Conservation (phyloP, 2,888 invertebrate genomes). For the Matsumyia berberina region DNA sequence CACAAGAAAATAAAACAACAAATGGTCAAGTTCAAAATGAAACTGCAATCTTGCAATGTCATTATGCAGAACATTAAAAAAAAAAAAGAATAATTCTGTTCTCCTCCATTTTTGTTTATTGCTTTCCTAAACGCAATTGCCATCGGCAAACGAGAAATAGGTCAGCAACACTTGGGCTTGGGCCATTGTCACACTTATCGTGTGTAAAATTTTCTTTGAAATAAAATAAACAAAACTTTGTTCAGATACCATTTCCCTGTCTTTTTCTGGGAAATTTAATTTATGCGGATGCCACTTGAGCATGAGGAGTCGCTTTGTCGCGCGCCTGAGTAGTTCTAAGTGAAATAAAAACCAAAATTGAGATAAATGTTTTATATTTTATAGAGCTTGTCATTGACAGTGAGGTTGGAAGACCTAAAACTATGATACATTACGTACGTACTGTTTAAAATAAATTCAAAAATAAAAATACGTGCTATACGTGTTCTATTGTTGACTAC, state of each 20-base stretch:
- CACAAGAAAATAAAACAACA: slow-evolving; percentile 7
- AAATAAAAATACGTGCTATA: slow-evolving; percentile 35
- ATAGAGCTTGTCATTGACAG: slow-evolving; percentile 34
- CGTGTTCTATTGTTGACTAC: slow-evolving; percentile 45
- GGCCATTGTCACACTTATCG: slow-evolving; percentile 24
- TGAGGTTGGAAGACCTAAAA: slow-evolving; percentile 20
- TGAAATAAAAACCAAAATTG: slow-evolving; percentile 4
- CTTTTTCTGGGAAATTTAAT: slow-evolving; percentile 28
- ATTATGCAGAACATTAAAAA: slow-evolving; percentile 3
- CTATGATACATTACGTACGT: slow-evolving; percentile 4
- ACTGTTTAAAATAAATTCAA: slow-evolving; percentile 5
- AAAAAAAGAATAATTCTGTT: neutral
- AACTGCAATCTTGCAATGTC: slow-evolving; percentile 68
- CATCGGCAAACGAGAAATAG: slow-evolving; percentile 43
- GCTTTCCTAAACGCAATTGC: slow-evolving; percentile 1
- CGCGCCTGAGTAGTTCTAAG: neutral
- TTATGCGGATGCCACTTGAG: slow-evolving; percentile 33
- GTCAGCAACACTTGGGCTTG: slow-evolving; percentile 57
- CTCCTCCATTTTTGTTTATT: slow-evolving; percentile 4
- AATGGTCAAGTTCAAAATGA: slow-evolving; percentile 63
- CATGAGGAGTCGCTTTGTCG: neutral
- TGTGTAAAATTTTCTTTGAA: neutral
- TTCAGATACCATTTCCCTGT: slow-evolving; percentile 14
- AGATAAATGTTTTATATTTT: slow-evolving; percentile 18
- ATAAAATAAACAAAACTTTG: slow-evolving; percentile 12